Conservation (phyloP, 2,888 invertebrate species). For the Caenorhabditis sinica region DNA sequence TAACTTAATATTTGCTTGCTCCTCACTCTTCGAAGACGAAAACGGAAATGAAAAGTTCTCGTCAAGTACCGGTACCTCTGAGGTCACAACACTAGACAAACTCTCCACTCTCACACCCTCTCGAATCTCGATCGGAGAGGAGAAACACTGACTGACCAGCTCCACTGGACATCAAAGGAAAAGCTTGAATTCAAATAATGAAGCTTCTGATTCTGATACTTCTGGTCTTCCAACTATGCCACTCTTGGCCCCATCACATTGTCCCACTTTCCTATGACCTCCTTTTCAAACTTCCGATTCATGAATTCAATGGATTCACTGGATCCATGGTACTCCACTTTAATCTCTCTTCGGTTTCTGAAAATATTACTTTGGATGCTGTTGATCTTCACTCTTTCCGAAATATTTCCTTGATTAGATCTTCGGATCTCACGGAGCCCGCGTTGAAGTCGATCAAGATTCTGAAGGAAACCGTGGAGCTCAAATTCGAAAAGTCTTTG, state of each 20-base stretch:
- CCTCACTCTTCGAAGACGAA: slow-evolving; percentile 24
- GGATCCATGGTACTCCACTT: slow-evolving; percentile 72
- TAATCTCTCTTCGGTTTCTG: slow-evolving; percentile 49
- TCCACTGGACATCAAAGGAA: neutral
- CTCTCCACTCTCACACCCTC: slow-evolving; percentile 41
- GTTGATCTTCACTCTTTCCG: slow-evolving; percentile 68
- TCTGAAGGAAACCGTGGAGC: slow-evolving; percentile 64
- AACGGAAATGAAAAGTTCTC: slow-evolving; percentile 61
- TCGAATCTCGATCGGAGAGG: slow-evolving; percentile 5
- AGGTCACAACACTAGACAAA: slow-evolving; percentile 61
- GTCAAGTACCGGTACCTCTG: slow-evolving; percentile 55
- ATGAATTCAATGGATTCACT: slow-evolving; percentile 66
- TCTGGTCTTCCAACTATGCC: slow-evolving; percentile 9
- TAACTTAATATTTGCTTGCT: slow-evolving; percentile 63
- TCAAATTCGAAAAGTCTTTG: slow-evolving; percentile 57
- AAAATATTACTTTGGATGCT: slow-evolving; percentile 69
- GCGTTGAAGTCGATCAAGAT: slow-evolving; percentile 68
- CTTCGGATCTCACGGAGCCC: slow-evolving; percentile 61
- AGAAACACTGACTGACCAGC: slow-evolving; percentile 13
- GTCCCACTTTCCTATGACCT: slow-evolving; percentile 71
- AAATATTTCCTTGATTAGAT: slow-evolving; percentile 70
- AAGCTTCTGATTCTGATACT: slow-evolving; percentile 16
- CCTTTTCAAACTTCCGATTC: slow-evolving; percentile 67
- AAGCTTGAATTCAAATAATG: slow-evolving; percentile 24
- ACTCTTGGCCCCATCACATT: slow-evolving; percentile 42